Conservation (phyloP, 2,113 vertebrate genomes). For the Poeciliopsis turrubarensis region DNA sequence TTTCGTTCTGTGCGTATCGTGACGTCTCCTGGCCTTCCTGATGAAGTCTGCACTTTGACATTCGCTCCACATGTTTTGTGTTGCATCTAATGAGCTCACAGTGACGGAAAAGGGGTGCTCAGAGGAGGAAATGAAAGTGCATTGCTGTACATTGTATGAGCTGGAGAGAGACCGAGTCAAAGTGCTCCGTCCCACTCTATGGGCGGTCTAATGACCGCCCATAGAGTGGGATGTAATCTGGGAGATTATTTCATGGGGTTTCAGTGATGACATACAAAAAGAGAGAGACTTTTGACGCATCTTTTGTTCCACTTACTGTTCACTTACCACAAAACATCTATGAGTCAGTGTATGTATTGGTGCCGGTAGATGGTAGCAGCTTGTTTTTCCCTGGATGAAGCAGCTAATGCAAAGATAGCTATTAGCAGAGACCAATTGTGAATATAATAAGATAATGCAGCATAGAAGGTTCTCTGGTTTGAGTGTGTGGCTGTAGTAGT, state of each 20-base stretch:
- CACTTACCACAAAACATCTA: slow-evolving; percentile 5
- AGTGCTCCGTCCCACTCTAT: not conserved
- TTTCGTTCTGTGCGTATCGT: too few species aligned
- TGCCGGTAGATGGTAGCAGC: not conserved
- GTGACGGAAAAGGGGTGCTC: slow-evolving; percentile 15
- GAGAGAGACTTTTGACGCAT: not conserved
- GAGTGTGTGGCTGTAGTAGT: slow-evolving; percentile 14
- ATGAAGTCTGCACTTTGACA: slow-evolving; percentile 15
- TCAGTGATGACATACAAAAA: slow-evolving; percentile 9
- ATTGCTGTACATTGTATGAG: slow-evolving; percentile 2
- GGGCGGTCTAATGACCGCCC: slow-evolving; percentile 14
- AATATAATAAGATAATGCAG: not conserved
- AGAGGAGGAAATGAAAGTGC: slow-evolving; percentile 34
- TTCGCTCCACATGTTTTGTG: slow-evolving; percentile 12
- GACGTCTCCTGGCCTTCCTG: slow-evolving; percentile 5
- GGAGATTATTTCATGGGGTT: slow-evolving; percentile 5
- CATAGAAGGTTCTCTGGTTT: slow-evolving; percentile 15
- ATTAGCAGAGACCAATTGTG: not conserved
- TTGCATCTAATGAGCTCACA: slow-evolving; percentile 20
- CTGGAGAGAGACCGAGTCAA: slow-evolving; percentile 31
- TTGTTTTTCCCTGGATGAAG: slow-evolving; percentile 1
- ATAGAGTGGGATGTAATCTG: not conserved
- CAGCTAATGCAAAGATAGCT: slow-evolving; percentile 9
- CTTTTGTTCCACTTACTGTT: slow-evolving; percentile 3
- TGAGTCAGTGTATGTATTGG: slow-evolving; percentile 2